phyloP scores from a whole-genome alignment of 2,113 vertebrate species.

The Boulengeromyrus knoepffleri region DNA sequence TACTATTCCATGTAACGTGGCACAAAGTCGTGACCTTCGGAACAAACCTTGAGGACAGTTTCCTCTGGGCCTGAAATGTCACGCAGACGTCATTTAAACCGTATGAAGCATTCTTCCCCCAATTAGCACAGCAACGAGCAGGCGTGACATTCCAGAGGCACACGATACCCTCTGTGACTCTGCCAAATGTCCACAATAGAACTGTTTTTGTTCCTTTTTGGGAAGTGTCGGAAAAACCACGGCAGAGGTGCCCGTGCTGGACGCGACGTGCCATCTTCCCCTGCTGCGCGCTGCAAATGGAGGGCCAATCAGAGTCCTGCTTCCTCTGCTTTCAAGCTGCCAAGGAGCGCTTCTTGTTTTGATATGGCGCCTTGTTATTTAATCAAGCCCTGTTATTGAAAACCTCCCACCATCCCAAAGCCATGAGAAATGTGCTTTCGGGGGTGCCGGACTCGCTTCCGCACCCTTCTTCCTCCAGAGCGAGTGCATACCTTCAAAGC shows the following conservation, averaged over 20 bases:
- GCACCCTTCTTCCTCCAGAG: constrained; percentile 44
- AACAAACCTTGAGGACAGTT: neutral
- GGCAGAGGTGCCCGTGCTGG: neutral
- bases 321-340: constrained; percentile 52
- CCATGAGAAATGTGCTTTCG: constrained; percentile 52
- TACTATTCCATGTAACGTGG: constrained; percentile 38
- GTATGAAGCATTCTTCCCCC: neutral
- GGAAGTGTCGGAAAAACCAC: neutral
- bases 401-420: constrained; percentile 23
- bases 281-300: constrained; percentile 34
- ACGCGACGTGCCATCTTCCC: neutral
- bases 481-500: constrained; percentile 35
- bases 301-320: constrained; percentile 50
- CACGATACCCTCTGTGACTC: neutral
- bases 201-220: constrained; percentile 14
- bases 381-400: constrained; percentile 59
- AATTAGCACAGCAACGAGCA: constrained; percentile 16
- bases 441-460: constrained; percentile 45
- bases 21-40: constrained; percentile 38
- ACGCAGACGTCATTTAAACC: constrained; percentile 15
- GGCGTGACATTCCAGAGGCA: constrained; percentile 36
- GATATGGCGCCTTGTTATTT: constrained; percentile 64
- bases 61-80: constrained; percentile 24
- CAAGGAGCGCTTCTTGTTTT: constrained; percentile 61
- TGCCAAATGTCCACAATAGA: constrained; percentile 10